These are phyloP conservation scores for Trichonephila clavipes DNA, from an alignment of 1,140 invertebrate species.

Conservation along the genomic window DNA sequence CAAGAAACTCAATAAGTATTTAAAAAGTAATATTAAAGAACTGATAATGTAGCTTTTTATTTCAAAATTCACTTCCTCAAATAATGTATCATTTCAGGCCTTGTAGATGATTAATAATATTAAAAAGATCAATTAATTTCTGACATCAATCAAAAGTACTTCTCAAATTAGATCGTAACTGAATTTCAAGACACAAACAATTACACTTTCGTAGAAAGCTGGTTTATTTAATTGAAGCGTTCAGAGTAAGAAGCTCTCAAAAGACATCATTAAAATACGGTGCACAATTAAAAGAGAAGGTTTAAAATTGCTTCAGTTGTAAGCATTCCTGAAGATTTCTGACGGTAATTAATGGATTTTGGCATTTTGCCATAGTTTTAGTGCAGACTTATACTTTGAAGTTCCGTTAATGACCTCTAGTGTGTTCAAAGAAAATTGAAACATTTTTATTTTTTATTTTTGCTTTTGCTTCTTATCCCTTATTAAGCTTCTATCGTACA, in stretches of 20 bases:
- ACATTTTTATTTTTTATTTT: neutral
- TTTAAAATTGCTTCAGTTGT: neutral
- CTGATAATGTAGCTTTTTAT: no score
- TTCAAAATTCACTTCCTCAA: no score
- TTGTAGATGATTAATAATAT: no score
- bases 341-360: neutral
- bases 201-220: neutral
- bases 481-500: no score
- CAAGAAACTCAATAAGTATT: no score
- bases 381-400: neutral
- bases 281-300: slow-evolving; percentile 1
- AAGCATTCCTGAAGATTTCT: neutral
- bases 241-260: neutral
- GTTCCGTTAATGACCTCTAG: slow-evolving; percentile 1
- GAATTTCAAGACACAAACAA: neutral
- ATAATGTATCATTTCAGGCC: no score
- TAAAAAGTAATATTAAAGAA: no score
- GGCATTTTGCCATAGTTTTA: slow-evolving; percentile 25
- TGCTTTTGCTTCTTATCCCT: neutral
- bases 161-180: neutral
- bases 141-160: neutral
- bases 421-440: neutral
- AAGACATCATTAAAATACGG: neutral
- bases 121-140: neutral
- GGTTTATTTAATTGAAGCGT: neutral